phyloP scores from a whole-genome alignment of 2,113 vertebrate genomes.

The Mustela nigripes region DNA sequence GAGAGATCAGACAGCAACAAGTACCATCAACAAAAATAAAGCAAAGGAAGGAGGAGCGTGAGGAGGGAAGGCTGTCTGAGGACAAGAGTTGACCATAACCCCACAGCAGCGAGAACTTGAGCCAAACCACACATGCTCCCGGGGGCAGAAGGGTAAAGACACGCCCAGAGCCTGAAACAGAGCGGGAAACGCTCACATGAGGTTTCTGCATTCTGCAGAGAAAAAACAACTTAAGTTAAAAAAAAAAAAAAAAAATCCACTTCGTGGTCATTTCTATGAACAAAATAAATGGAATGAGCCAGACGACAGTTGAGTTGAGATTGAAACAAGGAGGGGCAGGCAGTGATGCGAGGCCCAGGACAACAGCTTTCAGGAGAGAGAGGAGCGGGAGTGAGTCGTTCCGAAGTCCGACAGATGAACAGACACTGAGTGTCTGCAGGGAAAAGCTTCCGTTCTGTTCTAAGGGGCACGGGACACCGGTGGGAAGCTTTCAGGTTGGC shows the following conservation, averaged over 20 bases:
- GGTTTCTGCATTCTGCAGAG: not conserved
- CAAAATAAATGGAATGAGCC: not conserved
- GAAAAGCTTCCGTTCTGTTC: not conserved
- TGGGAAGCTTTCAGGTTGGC: not conserved
- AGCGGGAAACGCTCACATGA: not conserved
- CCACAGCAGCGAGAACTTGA: too few relatives aligned
- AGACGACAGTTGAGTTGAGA: not conserved
- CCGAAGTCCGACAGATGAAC: not conserved
- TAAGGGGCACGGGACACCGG: not conserved
- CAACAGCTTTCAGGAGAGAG: not conserved
- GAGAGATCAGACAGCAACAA: not conserved
- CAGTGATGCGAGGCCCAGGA: not conserved
- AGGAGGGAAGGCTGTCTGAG: not conserved
- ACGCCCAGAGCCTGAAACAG: not conserved
- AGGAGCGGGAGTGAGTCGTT: not conserved
- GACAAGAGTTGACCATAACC: too few relatives aligned
- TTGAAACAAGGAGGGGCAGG: not conserved
- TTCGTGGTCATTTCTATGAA: not conserved
- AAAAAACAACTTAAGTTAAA: not conserved
- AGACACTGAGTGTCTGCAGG: rapidly evolving
- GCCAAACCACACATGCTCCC: rapidly evolving
- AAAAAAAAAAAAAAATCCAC: not conserved
- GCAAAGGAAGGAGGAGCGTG: not conserved
- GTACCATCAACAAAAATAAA: not conserved
- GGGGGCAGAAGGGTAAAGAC: not conserved